Percentiles rank a stretch among this genome's conserved stretches.
These are phyloP conservation scores for Leptopilina syphax DNA, from an alignment of 2,888 invertebrate species.

Conservation along the genomic window DNA sequence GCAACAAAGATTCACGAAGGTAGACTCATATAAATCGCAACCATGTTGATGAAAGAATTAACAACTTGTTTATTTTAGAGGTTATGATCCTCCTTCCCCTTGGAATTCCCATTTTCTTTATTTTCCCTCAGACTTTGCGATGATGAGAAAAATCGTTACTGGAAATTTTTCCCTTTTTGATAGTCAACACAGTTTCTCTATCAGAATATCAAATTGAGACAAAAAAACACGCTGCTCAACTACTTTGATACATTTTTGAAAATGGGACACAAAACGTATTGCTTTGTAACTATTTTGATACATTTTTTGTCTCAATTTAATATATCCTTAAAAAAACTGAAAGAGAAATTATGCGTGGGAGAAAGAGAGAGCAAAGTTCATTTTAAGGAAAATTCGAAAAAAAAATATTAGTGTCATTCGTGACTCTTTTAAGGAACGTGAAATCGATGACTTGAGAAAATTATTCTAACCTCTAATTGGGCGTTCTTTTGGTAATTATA, in stretches of 20 bases:
- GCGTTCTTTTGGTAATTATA: not conserved
- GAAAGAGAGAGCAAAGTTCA: no score
- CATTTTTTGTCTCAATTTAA: no score
- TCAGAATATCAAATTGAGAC: no score
- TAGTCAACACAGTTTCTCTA: no score
- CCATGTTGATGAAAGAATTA: not conserved
- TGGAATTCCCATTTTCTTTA: not conserved
- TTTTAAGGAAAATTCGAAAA: no score
- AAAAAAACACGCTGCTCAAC: no score
- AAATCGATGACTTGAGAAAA: not conserved
- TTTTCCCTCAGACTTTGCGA: not conserved
- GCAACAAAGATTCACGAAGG: not conserved
- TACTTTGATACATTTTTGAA: no score
- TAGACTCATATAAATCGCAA: not conserved
- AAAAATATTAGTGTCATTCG: no score
- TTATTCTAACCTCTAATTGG: not conserved
- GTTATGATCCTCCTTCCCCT: not conserved
- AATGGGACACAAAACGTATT: no score
- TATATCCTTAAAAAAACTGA: no score
- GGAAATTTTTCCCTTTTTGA: not conserved
- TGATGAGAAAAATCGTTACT: slow-evolving; percentile 3
- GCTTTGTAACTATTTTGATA: no score
- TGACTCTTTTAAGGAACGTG: not conserved
- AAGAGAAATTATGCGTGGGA: no score
- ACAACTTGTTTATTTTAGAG: not conserved